Evolutionary conservation across 2,797 vertebrate genomes (phyloP).

Genomic region (Hylomyscus alleni): DNA sequence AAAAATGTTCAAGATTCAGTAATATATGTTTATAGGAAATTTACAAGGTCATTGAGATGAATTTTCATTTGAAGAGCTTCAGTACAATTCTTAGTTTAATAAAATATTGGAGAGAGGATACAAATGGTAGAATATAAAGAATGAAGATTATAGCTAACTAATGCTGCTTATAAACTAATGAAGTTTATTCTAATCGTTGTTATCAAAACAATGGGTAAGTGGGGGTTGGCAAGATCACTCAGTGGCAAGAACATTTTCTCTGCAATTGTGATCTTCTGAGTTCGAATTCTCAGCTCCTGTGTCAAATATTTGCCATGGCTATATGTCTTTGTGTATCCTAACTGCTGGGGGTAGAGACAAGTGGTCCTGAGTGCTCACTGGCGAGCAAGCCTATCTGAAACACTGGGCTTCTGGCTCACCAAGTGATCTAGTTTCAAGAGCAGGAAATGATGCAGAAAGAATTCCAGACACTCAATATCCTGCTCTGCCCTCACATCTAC

Average conservation of each 20-base stretch:
- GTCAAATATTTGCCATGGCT: not conserved
- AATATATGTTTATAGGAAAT: slow-evolving; percentile 32
- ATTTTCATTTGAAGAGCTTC: slow-evolving; percentile 69
- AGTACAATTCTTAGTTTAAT: not conserved
- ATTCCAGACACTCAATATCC: not conserved
- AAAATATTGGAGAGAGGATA: slow-evolving; percentile 7
- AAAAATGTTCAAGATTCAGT: slow-evolving; percentile 29
- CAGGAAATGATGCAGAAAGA: not conserved
- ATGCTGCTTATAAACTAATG: not conserved
- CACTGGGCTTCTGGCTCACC: not conserved
- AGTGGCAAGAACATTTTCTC: not conserved
- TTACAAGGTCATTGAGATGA: slow-evolving; percentile 26
- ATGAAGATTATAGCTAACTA: slow-evolving; percentile 18
- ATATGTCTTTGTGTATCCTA: too few species aligned
- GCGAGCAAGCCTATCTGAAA: not conserved
- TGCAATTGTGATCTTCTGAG: too few species aligned
- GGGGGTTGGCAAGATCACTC: not conserved
- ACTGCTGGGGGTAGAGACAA: not conserved
- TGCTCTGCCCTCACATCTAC: too few species aligned
- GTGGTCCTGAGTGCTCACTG: not conserved
- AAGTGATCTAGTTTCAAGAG: not conserved
- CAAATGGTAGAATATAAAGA: slow-evolving; percentile 5
- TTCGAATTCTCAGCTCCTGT: not conserved
- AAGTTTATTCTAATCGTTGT: slow-evolving; percentile 49
- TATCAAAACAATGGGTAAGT: not conserved